Evolutionary conservation across 2,888 invertebrate genomes (phyloP).

Genomic region (Coelogynopora nodosa): DNA sequence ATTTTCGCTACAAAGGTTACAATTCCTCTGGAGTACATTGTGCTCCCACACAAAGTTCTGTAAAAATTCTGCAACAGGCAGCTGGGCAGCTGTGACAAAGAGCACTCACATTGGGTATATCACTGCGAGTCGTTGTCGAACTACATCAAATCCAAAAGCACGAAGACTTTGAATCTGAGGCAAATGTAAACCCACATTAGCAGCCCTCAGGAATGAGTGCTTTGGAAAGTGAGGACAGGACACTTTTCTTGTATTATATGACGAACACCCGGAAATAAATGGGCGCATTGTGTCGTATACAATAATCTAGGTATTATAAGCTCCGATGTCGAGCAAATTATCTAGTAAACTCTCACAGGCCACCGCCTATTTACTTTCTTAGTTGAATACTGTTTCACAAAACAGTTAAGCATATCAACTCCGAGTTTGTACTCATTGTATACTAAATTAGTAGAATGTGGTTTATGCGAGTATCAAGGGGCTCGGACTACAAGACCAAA

Average conservation of each 20-base stretch:
- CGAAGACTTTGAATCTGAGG: neutral
- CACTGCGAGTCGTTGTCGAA: neutral
- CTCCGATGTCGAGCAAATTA: neutral
- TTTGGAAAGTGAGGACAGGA: neutral
- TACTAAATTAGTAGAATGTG: neutral
- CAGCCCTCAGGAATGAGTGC: neutral
- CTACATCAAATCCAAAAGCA: neutral
- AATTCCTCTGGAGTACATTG: too few species aligned
- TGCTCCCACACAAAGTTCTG: too few species aligned
- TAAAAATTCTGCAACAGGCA: too few species aligned
- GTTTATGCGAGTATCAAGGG: neutral
- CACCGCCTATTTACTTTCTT: neutral
- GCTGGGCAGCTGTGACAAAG: too few species aligned
- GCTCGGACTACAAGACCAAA: neutral
- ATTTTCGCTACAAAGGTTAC: too few species aligned
- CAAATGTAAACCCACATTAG: neutral
- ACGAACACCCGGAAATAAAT: neutral
- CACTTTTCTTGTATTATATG: neutral
- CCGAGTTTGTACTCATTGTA: constrained; percentile 6
- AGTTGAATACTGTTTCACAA: neutral
- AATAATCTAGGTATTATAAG: neutral
- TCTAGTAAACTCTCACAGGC: neutral
- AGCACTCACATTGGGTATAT: neutral
- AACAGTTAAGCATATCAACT: constrained; percentile 16
- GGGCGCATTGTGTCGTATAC: neutral